Base-by-base conservation (phyloP, 2,113 vertebrate genomes). In the Notothenia coriiceps region DNA sequence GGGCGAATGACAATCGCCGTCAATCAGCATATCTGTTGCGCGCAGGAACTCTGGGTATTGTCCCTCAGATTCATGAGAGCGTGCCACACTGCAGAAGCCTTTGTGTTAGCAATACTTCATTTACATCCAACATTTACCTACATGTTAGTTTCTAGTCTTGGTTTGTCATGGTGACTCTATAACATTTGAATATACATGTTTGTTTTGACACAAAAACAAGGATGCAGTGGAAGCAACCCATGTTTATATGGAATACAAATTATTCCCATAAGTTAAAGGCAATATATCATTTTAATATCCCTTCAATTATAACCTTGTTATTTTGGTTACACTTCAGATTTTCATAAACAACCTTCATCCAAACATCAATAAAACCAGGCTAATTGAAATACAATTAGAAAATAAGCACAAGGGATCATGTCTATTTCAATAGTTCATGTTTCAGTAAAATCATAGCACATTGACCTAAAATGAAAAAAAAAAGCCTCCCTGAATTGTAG, bases 1-100 rank as follows among this genome's bases (percentile, higher is more conserved):
- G 50, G 46, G 75, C 13, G 68, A 76, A 86, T 80, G 85, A 86
- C 84, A 89, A 86, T 88, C 73, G 70, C 22, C 18, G 14, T 80
- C 72, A 52, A 83, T 83, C 72, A 60, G 79, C 66, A 57, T 86
- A 80, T 88, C 78, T 82, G 74, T 44, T 65, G 50, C 86, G 79
- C 70, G 43, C 75, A 81, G 71, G 74, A 87, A 79, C 71, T 74
- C 70, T 4, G 20, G 79, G 70, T 55, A 67, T 86, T 75, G 85
- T 57, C 33, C 33, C 66, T 80, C 64, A 64, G 55, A 49, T 82
- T 86, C 74, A 86, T 10, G 14, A 46, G 66, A 63, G 80, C 64
- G 52, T 22, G 50, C 72, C 50, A 59, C 50, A 35, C 4, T 43
- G 33, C 61, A 10, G 52, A 59, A 47, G 10, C 22, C 17, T 13